A percentile compares a stretch with the other conserved stretches of the same genome.
Conservation (phyloP, 2,797 vertebrate genomes). For the Chelidonichthys spinosus region DNA sequence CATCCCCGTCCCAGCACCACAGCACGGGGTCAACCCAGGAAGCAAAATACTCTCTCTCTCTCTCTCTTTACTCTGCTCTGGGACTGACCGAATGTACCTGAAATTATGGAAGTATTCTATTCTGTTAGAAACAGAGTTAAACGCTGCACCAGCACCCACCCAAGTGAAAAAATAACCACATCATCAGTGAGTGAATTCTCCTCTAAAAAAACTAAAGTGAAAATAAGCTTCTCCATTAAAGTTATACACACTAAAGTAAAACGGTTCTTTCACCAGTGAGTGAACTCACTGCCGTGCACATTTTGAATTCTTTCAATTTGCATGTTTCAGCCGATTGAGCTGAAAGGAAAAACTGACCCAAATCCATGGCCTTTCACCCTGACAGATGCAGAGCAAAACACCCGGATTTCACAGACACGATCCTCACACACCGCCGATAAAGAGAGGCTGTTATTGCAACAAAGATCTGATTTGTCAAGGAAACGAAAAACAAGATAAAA, state of each 20-base stretch:
- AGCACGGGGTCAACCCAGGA: conserved; percentile 22
- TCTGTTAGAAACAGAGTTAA: conserved; percentile 25
- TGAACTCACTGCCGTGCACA: conserved; percentile 12
- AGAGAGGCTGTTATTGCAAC: conserved; percentile 70
- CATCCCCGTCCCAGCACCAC: conserved; percentile 3
- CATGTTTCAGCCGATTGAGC: conserved; percentile 43
- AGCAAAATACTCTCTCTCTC: conserved; percentile 9
- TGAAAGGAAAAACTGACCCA: conserved; percentile 35
- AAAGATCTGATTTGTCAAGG: conserved; percentile 66
- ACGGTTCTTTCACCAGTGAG: conserved; percentile 14
- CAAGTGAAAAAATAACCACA: conserved; percentile 21
- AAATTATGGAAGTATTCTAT: conserved; percentile 58
- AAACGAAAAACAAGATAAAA: conserved; percentile 29
- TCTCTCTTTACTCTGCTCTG: conserved; percentile 10
- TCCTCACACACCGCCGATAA: conserved; percentile 18
- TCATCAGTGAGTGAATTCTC: conserved; percentile 19
- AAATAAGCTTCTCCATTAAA: conserved; percentile 1
- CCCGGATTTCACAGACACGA: neutral
- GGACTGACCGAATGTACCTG: conserved; percentile 64
- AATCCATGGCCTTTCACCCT: conserved; percentile 4
- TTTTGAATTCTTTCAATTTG: conserved; percentile 37
- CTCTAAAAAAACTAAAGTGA: conserved; percentile 10
- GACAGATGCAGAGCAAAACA: conserved; percentile 8
- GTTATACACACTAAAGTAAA: conserved; percentile 26
- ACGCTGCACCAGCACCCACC: conserved; percentile 24